Percentiles rank a stretch among this genome's conserved stretches.
These are phyloP conservation scores for Tichodroma muraria DNA, from an alignment of 2,113 vertebrate species.

Conservation along the genomic window DNA sequence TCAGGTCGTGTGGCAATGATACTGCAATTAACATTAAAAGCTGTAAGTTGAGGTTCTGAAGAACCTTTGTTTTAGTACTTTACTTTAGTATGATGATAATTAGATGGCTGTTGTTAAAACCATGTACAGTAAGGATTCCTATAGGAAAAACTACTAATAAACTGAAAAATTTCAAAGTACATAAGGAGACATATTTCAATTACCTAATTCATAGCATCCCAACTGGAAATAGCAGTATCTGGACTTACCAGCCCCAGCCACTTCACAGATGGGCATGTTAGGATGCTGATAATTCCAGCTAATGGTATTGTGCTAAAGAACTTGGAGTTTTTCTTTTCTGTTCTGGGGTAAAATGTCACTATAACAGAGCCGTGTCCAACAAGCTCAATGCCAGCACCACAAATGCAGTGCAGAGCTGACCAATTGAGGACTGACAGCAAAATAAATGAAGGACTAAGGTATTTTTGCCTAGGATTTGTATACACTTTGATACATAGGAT, in stretches of 20 bases:
- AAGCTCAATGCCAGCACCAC: not conserved
- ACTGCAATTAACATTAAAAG: not conserved
- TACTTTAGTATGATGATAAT: not conserved
- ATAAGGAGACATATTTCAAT: not conserved
- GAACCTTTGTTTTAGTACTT: not conserved
- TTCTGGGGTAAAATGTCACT: not conserved
- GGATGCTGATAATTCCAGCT: not conserved
- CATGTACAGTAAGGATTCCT: not conserved
- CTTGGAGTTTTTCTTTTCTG: not conserved
- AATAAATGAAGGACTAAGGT: not conserved
- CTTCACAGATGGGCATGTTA: not conserved
- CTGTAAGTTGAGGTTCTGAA: not conserved
- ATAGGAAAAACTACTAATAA: not conserved
- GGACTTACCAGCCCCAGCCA: not conserved
- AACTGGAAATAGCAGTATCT: not conserved
- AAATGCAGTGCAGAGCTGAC: not conserved
- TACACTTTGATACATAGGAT: not conserved
- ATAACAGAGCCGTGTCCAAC: not conserved
- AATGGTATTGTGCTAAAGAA: not conserved
- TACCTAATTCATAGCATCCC: not conserved
- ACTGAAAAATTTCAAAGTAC: not conserved
- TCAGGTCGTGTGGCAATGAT: not conserved
- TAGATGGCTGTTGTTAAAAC: not conserved
- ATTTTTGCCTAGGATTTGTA: not conserved
- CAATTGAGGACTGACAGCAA: not conserved